Percentiles rank a stretch among this genome's conserved stretches.
These are phyloP conservation scores for Ptychodera flava DNA, from an alignment of 35 echinoderm and acorn worm species.

Conservation along the genomic window DNA sequence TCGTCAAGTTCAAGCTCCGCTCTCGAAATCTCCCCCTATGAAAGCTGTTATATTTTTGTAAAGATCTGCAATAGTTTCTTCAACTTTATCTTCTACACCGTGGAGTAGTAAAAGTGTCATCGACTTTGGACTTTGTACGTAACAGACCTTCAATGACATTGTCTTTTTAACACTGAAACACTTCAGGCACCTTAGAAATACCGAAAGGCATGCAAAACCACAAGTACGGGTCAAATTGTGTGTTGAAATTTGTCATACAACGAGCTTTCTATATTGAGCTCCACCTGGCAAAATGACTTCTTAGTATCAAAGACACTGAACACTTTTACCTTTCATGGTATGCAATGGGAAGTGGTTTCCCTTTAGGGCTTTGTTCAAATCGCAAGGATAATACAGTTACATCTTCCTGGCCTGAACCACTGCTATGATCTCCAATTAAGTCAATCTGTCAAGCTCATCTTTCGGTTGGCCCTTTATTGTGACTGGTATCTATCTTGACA, in stretches of 20 bases:
- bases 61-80: conserved; percentile 49
- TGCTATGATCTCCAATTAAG: too few species aligned
- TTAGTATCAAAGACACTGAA: conserved; percentile 43
- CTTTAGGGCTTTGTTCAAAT: too few species aligned
- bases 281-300: conserved; percentile 39
- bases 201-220: conserved; percentile 10
- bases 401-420: too few species aligned
- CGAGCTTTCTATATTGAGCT: conserved; percentile 20
- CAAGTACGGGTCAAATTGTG: conserved; percentile 48
- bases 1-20: conserved; percentile 43
- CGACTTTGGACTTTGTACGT: conserved; percentile 43
- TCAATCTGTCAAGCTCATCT: too few species aligned
- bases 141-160: conserved; percentile 22
- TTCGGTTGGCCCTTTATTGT: too few species aligned
- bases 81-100: conserved; percentile 36
- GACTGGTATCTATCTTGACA: too few species aligned
- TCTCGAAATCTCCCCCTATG: conserved; percentile 43
- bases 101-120: conserved; percentile 70
- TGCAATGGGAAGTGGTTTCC: too few species aligned
- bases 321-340: conserved; percentile 12
- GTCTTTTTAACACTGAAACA: neutral
- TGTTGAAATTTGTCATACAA: conserved; percentile 55
- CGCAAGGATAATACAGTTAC: too few species aligned
- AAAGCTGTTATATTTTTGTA: conserved; percentile 38
- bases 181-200: neutral